phyloP scores from a whole-genome alignment of 2,797 vertebrate genomes.

The Parotocinclus haroldoi region DNA sequence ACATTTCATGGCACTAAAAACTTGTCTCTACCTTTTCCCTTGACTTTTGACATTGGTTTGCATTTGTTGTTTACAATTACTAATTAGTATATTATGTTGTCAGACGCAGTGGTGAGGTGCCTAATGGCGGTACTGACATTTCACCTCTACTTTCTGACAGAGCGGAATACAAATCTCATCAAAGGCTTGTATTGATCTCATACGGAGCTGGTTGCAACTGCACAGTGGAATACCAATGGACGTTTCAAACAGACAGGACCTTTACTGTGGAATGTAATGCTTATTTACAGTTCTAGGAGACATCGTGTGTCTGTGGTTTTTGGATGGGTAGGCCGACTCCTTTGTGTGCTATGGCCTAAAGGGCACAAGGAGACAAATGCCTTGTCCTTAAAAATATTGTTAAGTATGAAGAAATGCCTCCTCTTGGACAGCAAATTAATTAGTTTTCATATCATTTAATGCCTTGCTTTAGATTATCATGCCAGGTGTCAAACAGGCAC shows the following conservation, averaged over 20 bases:
- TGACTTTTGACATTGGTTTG: too few relatives aligned
- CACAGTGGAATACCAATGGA: slow-evolving; percentile 56
- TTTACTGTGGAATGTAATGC: slow-evolving; percentile 61
- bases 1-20: too few relatives aligned
- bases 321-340: slow-evolving; percentile 56
- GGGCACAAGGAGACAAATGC: slow-evolving; percentile 68
- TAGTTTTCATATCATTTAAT: slow-evolving; percentile 19
- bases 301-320: slow-evolving; percentile 23
- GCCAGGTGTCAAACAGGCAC: too few relatives aligned
- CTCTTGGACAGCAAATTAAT: slow-evolving; percentile 45
- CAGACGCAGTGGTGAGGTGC: slow-evolving; percentile 6
- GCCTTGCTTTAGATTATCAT: too few relatives aligned
- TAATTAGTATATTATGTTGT: too few relatives aligned
- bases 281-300: slow-evolving; percentile 54
- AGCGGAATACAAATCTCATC: slow-evolving; percentile 62
- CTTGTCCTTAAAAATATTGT: slow-evolving; percentile 70
- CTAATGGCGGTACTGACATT: slow-evolving; percentile 68
- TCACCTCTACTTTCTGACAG: slow-evolving; percentile 67
- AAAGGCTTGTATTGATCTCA: slow-evolving; percentile 47
- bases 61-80: too few relatives aligned
- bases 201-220: slow-evolving; percentile 32
- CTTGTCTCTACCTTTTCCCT: too few relatives aligned
- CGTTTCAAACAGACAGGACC: slow-evolving; percentile 61
- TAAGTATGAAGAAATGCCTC: slow-evolving; percentile 61
- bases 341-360: slow-evolving; percentile 71